Conservation (phyloP, 1,140 invertebrate species). For the Bombus sylvicola region DNA sequence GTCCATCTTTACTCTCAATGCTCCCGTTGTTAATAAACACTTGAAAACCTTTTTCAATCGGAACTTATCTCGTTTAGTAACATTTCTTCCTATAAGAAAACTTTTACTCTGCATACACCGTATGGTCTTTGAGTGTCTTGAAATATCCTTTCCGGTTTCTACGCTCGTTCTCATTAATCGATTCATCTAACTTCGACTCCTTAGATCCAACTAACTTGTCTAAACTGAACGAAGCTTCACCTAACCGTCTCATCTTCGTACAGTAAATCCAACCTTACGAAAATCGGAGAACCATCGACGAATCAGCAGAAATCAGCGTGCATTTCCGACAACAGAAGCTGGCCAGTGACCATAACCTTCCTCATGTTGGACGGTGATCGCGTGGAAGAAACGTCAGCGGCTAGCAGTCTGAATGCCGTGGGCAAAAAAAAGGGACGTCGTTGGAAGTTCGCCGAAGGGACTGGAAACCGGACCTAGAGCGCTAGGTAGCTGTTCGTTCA, state of each 20-base stretch:
- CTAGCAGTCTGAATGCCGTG: slow-evolving; percentile 11
- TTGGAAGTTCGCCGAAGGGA: slow-evolving; percentile 39
- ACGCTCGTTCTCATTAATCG: not conserved
- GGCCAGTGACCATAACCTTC: slow-evolving; percentile 42
- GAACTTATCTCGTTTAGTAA: no score
- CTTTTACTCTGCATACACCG: no score
- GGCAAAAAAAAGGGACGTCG: slow-evolving; percentile 30
- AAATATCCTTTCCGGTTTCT: not conserved
- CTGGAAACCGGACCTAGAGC: slow-evolving; percentile 55
- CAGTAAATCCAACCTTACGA: no score
- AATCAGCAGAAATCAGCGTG: not conserved
- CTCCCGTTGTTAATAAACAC: not conserved
- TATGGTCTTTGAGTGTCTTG: not conserved
- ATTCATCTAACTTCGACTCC: not conserved
- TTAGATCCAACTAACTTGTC: not conserved
- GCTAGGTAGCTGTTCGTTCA: not conserved
- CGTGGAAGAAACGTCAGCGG: not conserved
- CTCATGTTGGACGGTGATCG: not conserved
- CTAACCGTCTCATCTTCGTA: not conserved
- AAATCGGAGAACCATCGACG: no score
- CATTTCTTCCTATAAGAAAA: no score
- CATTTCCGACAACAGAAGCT: no score
- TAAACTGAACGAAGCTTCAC: not conserved
- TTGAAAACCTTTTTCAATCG: not conserved
- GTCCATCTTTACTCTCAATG: no score